Conservation (phyloP, 2,888 invertebrate species). For the Caenorhabditis imperialis region DNA sequence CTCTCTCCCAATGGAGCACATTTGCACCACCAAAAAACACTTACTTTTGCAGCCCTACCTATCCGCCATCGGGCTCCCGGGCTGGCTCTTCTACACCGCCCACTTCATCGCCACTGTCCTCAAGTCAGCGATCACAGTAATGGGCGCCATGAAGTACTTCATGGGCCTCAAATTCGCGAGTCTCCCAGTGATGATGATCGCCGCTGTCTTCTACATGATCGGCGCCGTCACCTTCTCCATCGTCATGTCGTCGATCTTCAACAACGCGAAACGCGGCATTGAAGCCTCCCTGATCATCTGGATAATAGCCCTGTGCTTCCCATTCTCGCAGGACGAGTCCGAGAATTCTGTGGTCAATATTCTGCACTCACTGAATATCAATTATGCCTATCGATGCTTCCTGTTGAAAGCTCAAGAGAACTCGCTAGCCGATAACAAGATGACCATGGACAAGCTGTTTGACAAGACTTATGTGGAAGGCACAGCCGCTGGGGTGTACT, state of each 20-base stretch:
- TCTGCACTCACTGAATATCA: conserved; percentile 29
- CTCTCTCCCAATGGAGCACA: conserved; percentile 3
- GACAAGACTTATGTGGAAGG: conserved; percentile 15
- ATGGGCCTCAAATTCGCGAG: conserved; percentile 11
- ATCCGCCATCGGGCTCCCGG: conserved; percentile 13
- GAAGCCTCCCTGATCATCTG: conserved; percentile 9
- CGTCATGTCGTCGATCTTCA: conserved; percentile 13
- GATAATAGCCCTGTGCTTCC: conserved; percentile 13
- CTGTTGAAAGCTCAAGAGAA: conserved; percentile 1
- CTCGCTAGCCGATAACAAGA: conserved; percentile 14
- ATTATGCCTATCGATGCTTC: conserved; percentile 10
- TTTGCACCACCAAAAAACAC: conserved; percentile 6
- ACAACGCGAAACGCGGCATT: conserved; percentile 15
- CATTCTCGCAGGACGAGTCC: conserved; percentile 7
- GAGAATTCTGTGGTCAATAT: conserved; percentile 8
- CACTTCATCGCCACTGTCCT: conserved; percentile 18
- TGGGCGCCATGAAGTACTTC: conserved; percentile 5
- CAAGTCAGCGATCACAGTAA: not conserved
- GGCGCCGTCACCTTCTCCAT: conserved; percentile 19
- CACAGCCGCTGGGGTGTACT: conserved; percentile 14
- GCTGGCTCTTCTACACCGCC: conserved; percentile 10
- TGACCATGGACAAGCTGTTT: conserved; percentile 1
- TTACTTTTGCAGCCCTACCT: conserved; percentile 30
- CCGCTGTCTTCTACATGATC: conserved; percentile 22
- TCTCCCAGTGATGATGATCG: conserved; percentile 14